These are phyloP conservation scores for Platypus cylindrus DNA, from an alignment of 2,888 invertebrate genomes.

Conservation along the genomic window DNA sequence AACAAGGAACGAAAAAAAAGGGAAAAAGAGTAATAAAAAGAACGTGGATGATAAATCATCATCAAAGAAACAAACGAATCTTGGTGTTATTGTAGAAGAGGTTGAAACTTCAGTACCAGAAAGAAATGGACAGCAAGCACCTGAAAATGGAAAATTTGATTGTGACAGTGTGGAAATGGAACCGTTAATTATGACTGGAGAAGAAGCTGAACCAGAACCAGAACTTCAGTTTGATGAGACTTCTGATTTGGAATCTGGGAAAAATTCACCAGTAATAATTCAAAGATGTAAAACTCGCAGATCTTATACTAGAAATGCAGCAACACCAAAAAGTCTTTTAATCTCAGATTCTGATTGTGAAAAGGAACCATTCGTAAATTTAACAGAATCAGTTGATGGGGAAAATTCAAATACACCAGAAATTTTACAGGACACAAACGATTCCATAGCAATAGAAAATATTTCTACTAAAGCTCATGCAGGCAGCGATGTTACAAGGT, in stretches of 20 bases:
- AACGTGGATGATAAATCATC: no score
- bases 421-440: conserved; percentile 17
- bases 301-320: conserved; percentile 30
- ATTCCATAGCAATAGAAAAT: conserved; percentile 18
- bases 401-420: conserved; percentile 11
- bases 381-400: conserved; percentile 1
- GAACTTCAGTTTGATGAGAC: conserved; percentile 30
- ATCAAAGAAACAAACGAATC: conserved; percentile 5
- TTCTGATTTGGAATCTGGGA: conserved; percentile 27
- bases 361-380: conserved; percentile 7
- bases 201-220: conserved; percentile 27
- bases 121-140: conserved; percentile 4
- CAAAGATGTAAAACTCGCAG: conserved; percentile 30
- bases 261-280: conserved; percentile 26
- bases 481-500: conserved; percentile 27
- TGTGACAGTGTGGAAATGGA: conserved; percentile 26
- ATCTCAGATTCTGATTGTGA: conserved; percentile 17
- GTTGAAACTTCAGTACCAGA: conserved; percentile 2
- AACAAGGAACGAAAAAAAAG: background rate
- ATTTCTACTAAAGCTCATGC: conserved; percentile 26
- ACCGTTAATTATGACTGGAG: conserved; percentile 23
- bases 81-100: conserved; percentile 8
- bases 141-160: no score
- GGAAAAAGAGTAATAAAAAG: conserved; percentile 1
- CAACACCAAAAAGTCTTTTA: conserved; percentile 33